These are phyloP conservation scores for Macropis europaea DNA, from an alignment of 2,888 invertebrate species.

Conservation along the genomic window DNA sequence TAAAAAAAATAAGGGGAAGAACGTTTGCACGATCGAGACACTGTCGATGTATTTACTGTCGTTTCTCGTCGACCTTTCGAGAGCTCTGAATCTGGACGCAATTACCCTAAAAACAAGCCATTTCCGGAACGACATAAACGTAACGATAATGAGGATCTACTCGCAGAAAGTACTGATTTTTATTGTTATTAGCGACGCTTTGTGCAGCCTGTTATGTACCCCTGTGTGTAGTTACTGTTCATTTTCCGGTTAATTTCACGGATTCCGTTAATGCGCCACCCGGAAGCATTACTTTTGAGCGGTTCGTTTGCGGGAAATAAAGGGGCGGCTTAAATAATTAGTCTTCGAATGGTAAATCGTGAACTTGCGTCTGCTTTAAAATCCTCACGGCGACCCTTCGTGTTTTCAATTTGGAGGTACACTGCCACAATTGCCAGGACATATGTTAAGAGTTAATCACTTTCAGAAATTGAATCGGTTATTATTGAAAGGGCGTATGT, in stretches of 20 bases:
- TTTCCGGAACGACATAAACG: conserved; percentile 8
- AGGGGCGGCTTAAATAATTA: conserved; percentile 16
- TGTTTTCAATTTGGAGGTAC: too few relatives aligned
- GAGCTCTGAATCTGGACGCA: conserved; percentile 21
- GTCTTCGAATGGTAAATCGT: background rate
- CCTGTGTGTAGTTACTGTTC: conserved; percentile 10
- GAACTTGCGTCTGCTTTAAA: too few relatives aligned
- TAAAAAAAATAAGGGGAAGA: background rate
- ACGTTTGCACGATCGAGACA: background rate
- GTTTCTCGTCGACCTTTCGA: conserved; percentile 4
- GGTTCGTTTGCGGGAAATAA: conserved; percentile 9
- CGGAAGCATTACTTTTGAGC: background rate
- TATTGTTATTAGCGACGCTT: conserved; percentile 46
- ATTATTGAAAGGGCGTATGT: too few relatives aligned
- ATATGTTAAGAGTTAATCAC: too few relatives aligned
- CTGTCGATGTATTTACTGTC: conserved; percentile 29
- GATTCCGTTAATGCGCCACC: background rate
- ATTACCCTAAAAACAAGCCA: conserved; percentile 43
- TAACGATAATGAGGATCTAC: conserved; percentile 53
- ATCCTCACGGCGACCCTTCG: too few relatives aligned
- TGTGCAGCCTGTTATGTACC: conserved; percentile 11
- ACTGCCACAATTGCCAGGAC: too few relatives aligned
- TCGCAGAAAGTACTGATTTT: conserved; percentile 39
- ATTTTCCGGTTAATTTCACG: conserved; percentile 41
- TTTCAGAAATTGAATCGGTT: too few relatives aligned